These are phyloP conservation scores for Eucera pruinosa DNA, from an alignment of 2,888 invertebrate species.

Conservation along the genomic window DNA sequence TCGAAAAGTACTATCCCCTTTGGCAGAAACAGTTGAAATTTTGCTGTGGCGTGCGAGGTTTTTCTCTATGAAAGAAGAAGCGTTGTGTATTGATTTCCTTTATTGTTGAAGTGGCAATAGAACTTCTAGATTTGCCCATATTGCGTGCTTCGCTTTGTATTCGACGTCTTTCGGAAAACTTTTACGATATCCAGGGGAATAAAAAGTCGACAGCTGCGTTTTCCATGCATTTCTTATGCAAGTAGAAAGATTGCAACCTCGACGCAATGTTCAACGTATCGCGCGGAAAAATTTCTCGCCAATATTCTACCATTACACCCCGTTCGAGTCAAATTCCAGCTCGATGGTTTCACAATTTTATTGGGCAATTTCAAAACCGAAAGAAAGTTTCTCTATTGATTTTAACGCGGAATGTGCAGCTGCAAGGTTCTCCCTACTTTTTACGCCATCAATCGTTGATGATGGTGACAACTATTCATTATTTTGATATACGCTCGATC, in stretches of 20 bases:
- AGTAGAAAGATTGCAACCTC: background rate
- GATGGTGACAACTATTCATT: background rate
- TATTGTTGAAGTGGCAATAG: background rate
- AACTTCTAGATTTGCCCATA: slow-evolving; percentile 6
- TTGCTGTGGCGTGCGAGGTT: too few species aligned
- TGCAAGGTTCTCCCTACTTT: too few species aligned
- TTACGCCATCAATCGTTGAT: too few species aligned
- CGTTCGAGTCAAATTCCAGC: background rate
- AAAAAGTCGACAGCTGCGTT: background rate
- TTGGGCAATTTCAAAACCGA: background rate
- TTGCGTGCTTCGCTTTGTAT: background rate
- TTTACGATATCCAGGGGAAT: slow-evolving; percentile 28
- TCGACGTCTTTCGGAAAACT: slow-evolving; percentile 8
- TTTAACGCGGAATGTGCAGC: background rate
- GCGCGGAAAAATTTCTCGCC: background rate
- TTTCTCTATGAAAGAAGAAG: background rate
- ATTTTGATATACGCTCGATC: background rate
- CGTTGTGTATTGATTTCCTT: background rate
- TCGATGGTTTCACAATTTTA: too few species aligned
- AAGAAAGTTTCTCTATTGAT: background rate
- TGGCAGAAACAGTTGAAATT: too few species aligned
- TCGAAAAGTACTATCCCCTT: too few species aligned
- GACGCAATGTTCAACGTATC: background rate
- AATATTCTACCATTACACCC: background rate
- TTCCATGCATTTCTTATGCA: background rate